Percentiles rank a stretch among this genome's conserved stretches.
Conservation (phyloP, 1,140 invertebrate genomes). For the Ceratina calcarata region DNA sequence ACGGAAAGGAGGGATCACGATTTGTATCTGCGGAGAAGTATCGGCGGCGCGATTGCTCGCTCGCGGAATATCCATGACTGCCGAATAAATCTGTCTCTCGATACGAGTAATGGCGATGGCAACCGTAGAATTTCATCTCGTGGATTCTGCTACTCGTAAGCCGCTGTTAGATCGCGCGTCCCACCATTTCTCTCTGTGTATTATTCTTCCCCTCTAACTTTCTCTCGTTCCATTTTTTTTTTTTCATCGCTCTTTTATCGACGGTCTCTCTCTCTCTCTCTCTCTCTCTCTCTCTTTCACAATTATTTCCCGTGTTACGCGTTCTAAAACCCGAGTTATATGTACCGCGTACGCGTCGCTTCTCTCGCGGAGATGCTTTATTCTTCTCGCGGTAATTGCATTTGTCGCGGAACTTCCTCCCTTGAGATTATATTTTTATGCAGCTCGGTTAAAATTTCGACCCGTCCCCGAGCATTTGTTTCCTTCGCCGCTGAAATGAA, state of each 20-base stretch:
- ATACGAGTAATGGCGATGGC: slow-evolving; percentile 21
- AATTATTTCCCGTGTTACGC: not conserved
- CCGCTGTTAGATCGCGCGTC: not conserved
- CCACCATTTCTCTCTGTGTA: slow-evolving; percentile 4
- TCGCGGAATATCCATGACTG: slow-evolving; percentile 44
- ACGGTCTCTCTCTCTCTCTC: not conserved
- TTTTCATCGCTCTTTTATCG: slow-evolving; percentile 26
- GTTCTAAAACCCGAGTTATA: slow-evolving; percentile 2
- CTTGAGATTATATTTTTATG: slow-evolving; percentile 30
- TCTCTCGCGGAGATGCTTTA: not conserved
- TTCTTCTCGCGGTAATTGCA: slow-evolving; percentile 29
- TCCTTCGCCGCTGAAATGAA: not conserved
- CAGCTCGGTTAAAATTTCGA: slow-evolving; percentile 24
- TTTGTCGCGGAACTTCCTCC: slow-evolving; percentile 30
- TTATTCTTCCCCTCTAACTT: slow-evolving; percentile 5
- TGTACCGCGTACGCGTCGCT: not conserved
- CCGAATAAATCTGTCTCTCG: slow-evolving; percentile 52
- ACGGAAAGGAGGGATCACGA: slow-evolving; percentile 57
- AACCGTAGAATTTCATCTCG: slow-evolving; percentile 49
- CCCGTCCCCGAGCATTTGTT: not conserved
- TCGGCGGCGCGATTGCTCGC: slow-evolving; percentile 44
- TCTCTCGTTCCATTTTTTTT: not conserved
- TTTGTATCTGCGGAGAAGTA: slow-evolving; percentile 52
- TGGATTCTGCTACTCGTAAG: slow-evolving; percentile 10
- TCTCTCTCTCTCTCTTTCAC: not conserved